These are phyloP conservation scores for Orientallactaga bullata DNA, from an alignment of 2,113 vertebrate species.

Conservation along the genomic window DNA sequence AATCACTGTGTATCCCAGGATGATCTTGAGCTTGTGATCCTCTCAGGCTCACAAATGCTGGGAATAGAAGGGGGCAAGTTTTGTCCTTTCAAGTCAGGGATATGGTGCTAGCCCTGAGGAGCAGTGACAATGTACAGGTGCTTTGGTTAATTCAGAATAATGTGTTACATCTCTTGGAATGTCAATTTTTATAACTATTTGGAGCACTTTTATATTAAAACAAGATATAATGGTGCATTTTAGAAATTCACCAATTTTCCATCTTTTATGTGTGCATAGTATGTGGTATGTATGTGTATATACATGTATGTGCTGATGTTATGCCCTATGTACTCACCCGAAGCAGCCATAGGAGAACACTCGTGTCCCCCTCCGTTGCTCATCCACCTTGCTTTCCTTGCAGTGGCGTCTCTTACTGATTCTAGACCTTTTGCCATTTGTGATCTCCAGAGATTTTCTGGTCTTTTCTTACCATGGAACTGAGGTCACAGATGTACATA, in stretches of 20 bases:
- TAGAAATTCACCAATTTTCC: not conserved
- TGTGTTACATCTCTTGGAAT: fast-evolving
- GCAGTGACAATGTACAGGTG: fast-evolving
- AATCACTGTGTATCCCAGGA: not conserved
- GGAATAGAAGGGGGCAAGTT: not conserved
- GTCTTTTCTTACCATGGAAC: no score
- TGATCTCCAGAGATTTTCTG: no score
- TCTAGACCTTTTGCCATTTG: no score
- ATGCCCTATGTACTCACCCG: no score
- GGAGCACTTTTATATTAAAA: not conserved
- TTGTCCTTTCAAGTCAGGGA: not conserved
- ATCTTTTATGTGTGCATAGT: no score
- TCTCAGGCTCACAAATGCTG: not conserved
- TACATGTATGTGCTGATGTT: no score
- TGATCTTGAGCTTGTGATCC: not conserved
- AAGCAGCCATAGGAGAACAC: no score
- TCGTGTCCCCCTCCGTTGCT: no score
- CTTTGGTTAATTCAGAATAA: not conserved
- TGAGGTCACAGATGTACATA: no score
- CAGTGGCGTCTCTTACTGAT: no score
- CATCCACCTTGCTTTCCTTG: no score
- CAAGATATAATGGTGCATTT: not conserved
- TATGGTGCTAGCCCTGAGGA: not conserved
- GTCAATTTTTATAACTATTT: not conserved
- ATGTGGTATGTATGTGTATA: no score